Evolutionary conservation across 2,113 vertebrate genomes (phyloP), one percentile per base, ranked within the genome.

Genomic region (Pedionomus torquatus): DNA sequence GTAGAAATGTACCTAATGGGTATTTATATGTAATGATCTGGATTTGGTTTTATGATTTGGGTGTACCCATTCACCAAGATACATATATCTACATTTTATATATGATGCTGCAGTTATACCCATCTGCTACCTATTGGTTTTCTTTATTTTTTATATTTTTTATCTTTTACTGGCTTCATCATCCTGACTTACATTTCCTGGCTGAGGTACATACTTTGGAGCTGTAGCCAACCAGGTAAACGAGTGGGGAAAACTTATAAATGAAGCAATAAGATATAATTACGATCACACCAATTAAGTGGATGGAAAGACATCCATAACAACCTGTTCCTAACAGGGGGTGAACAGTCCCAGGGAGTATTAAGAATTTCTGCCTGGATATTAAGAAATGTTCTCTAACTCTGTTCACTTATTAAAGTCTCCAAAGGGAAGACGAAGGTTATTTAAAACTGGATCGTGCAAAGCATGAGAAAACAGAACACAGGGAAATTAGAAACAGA

Each of bases 381-480:
- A 92, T 93, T 95, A 90, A 92, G 79, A 86, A 91, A 90, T 75
- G 48, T 89, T 94, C 95, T 93, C 71, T 71, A 77, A 44, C 74
- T 76, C 81, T 82, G 39, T 78, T 91, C 78, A 84, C 66, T 89
- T 94, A 94, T 31, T 74, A 55, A 86, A 86, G 64, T 78, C 90
- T 93, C 89, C 43, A 87, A 83, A 87, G 90, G 60, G 82, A 87
- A 93, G 61, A 83, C 37, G 48, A 91, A 90, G 66, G 87, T 93
- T 91, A 96, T 95, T 96, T 97, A 92, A 95, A 97, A 95, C n/a
- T 80, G 28, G 60, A 61, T 60, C 81, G 57, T 93, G 44, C 60
- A 81, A 77, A 90, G 81, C 52, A 92, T 64, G 41, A 87, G 86
- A 92, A 92, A 96, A 97, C 74, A 84, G 96, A 96, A 54, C 41